Evolutionary conservation across 2,888 invertebrate genomes (phyloP).

Genomic region (Andrena bucephala): DNA sequence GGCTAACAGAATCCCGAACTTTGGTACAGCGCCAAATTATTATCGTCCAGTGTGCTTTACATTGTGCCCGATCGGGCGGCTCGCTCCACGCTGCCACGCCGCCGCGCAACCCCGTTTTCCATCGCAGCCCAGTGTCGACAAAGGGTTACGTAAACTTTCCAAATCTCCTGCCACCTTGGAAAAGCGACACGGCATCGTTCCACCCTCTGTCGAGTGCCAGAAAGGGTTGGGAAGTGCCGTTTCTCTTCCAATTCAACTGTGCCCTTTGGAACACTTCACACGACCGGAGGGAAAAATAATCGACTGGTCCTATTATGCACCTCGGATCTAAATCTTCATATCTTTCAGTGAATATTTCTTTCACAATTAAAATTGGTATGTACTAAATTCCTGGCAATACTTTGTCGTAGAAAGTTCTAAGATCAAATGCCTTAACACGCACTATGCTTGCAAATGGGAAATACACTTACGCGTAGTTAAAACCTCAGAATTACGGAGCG

Average conservation of each 20-base stretch:
- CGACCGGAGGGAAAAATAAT: too few relatives aligned
- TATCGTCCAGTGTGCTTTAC: slow-evolving; percentile 71
- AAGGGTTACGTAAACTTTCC: slow-evolving; percentile 67
- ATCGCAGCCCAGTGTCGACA: slow-evolving; percentile 37
- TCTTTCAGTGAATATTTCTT: too few relatives aligned
- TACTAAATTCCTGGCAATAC: too few relatives aligned
- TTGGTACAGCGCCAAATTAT: slow-evolving; percentile 80
- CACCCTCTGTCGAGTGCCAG: slow-evolving; percentile 2
- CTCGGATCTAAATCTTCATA: too few relatives aligned
- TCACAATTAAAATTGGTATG: too few relatives aligned
- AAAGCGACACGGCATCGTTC: background rate
- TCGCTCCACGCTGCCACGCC: slow-evolving; percentile 31
- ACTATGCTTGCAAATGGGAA: background rate
- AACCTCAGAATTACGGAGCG: background rate
- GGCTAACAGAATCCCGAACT: slow-evolving; percentile 77
- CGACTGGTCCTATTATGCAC: too few relatives aligned
- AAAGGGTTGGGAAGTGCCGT: background rate
- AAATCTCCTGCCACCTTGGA: slow-evolving; percentile 46
- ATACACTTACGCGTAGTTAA: background rate
- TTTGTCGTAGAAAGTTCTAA: too few relatives aligned
- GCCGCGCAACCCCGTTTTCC: slow-evolving; percentile 65
- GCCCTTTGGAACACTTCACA: too few relatives aligned
- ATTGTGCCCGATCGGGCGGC: slow-evolving; percentile 68
- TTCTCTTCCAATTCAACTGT: background rate
- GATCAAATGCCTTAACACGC: too few relatives aligned